A percentile compares a stretch with the other conserved stretches of the same genome.
Evolutionary conservation across 2,113 vertebrate species (phyloP).

Genomic region (Phrynosoma blainvillii): DNA sequence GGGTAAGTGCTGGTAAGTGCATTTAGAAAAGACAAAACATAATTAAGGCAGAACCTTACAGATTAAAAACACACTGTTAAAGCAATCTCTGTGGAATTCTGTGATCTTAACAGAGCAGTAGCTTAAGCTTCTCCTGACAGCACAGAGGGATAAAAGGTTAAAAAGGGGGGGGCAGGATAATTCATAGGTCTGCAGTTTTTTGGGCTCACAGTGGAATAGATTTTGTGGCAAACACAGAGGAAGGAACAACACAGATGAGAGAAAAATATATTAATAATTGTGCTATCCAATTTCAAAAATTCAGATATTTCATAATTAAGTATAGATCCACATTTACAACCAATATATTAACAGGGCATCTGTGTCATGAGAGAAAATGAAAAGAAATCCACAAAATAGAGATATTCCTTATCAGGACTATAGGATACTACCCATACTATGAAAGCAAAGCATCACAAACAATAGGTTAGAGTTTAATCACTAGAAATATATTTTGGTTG

Average conservation of each 20-base stretch:
- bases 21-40: background rate
- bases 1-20: background rate
- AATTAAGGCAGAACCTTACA: background rate
- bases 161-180: background rate
- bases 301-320: background rate
- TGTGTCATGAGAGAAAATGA: background rate
- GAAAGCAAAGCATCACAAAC: background rate
- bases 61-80: constrained; percentile 1
- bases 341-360: background rate
- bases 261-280: background rate
- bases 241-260: background rate
- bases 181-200: background rate
- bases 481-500: background rate
- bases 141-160: background rate
- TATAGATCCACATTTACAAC: background rate
- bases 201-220: background rate
- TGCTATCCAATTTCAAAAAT: background rate
- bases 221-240: background rate
- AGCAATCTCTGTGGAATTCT: background rate
- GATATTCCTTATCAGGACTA: background rate
- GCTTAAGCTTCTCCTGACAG: background rate
- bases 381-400: background rate
- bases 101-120: constrained; percentile 4
- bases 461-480: background rate
- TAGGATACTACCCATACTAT: background rate